A percentile compares a stretch with the other conserved stretches of the same genome.
Evolutionary conservation across 1,140 invertebrate species (phyloP).

Genomic region (Hyles vespertilio): DNA sequence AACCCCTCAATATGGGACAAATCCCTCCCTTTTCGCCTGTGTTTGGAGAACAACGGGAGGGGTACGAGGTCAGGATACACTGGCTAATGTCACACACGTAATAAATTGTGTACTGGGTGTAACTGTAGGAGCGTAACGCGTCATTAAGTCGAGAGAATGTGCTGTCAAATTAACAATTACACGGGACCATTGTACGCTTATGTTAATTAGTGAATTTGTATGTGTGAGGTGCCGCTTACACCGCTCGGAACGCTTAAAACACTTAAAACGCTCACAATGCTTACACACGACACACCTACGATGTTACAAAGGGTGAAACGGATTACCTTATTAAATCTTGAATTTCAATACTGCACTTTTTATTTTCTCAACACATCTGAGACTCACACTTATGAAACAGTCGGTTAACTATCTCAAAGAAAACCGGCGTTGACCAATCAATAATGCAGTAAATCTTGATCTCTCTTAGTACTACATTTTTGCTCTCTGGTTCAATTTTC

Average conservation of each 20-base stretch:
- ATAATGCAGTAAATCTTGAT: no score
- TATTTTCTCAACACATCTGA: no score
- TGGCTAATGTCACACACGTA: constrained; percentile 54
- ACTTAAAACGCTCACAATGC: no score
- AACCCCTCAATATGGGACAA: constrained; percentile 8
- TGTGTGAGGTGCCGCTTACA: constrained; percentile 9
- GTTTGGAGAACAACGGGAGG: constrained; percentile 5
- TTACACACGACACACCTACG: no score
- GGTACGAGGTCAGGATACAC: constrained; percentile 18
- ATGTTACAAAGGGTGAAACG: no score
- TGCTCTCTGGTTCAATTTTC: no score
- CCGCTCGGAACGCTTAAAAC: constrained; percentile 7
- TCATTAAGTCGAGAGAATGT: constrained; percentile 63
- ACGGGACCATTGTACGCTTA: constrained; percentile 53
- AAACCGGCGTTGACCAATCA: no score
- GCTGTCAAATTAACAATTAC: constrained; percentile 71
- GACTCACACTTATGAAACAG: no score
- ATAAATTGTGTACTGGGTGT: constrained; percentile 60
- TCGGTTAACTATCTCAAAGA: no score
- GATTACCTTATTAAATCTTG: no score
- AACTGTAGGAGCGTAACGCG: constrained; percentile 45
- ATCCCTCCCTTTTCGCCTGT: neutral
- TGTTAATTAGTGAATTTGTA: constrained; percentile 65
- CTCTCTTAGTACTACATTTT: no score
- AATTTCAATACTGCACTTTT: no score